phyloP scores from a whole-genome alignment of 2,113 vertebrate genomes.

The Nanorana parkeri region DNA sequence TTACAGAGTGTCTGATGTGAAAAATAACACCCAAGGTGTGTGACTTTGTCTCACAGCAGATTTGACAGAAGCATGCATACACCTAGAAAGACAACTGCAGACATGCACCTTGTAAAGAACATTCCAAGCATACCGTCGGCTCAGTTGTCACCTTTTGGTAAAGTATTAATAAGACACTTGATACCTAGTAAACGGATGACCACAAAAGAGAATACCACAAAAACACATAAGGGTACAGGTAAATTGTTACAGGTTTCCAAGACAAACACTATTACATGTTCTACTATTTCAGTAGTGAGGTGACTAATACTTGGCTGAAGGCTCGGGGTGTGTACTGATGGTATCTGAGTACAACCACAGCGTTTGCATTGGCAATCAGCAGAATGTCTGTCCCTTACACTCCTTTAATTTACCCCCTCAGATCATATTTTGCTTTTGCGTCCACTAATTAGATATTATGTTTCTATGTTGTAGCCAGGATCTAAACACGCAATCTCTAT shows the following conservation, averaged over 20 bases:
- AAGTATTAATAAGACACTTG: constrained; percentile 69
- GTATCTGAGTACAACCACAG: not conserved
- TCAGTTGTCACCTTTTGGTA: constrained; percentile 61
- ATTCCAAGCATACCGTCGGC: constrained; percentile 75
- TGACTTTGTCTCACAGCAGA: constrained; percentile 54
- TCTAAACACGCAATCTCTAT: no score
- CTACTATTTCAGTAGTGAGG: constrained; percentile 16
- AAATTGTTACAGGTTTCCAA: constrained; percentile 4
- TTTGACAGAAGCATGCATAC: constrained; percentile 57
- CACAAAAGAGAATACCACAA: constrained; percentile 52
- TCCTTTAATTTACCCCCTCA: not conserved
- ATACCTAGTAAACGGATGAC: constrained; percentile 61
- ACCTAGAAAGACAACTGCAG: constrained; percentile 65
- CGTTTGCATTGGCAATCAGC: constrained; percentile 3
- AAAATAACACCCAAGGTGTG: constrained; percentile 34
- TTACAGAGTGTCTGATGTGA: not conserved
- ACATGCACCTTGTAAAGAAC: constrained; percentile 73
- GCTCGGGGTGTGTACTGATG: not conserved
- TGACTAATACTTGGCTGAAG: constrained; percentile 32
- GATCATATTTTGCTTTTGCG: not conserved
- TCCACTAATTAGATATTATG: no score
- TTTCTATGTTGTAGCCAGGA: no score
- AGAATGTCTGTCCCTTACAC: not conserved
- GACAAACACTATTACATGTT: constrained; percentile 39
- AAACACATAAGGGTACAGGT: constrained; percentile 28